Percentiles rank a stretch among this genome's conserved stretches.
Conservation (phyloP, 2,113 vertebrate species). For the Daphoenositta chrysoptera region DNA sequence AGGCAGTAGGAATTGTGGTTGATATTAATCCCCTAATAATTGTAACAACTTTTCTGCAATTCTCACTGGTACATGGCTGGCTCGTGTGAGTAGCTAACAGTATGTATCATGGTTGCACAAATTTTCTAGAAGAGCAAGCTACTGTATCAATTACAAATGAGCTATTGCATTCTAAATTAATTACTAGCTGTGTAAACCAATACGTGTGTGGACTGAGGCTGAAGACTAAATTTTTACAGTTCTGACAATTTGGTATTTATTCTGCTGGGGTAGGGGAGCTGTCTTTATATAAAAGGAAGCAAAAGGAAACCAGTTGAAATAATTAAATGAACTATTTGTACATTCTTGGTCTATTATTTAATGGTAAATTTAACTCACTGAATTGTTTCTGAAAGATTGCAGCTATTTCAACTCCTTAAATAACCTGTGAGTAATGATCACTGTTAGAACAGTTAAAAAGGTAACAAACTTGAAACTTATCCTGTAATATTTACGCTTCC, state of each 20-base stretch:
- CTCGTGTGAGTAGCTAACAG: not conserved
- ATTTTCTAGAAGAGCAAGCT: not conserved
- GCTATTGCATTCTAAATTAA: not conserved
- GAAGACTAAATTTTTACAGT: not conserved
- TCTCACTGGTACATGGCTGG: not conserved
- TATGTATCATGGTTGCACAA: not conserved
- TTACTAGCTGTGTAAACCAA: not conserved
- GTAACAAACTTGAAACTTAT: not conserved
- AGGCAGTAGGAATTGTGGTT: not conserved
- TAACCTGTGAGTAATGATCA: not conserved
- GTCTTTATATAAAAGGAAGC: not conserved
- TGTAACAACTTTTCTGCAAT: not conserved
- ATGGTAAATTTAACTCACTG: not conserved
- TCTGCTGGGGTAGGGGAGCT: not conserved
- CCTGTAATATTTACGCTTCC: not conserved
- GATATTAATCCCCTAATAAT: not conserved
- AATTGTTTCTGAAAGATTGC: not conserved
- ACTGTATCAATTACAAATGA: not conserved
- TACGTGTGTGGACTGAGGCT: accelerated
- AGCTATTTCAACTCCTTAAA: not conserved
- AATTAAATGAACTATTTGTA: not conserved
- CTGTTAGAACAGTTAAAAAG: not conserved
- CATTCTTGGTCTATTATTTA: not conserved
- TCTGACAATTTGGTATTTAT: not conserved
- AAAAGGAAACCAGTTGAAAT: not conserved